Evolutionary conservation across 2,797 vertebrate genomes (phyloP).

Genomic region (Trachurus trachurus): DNA sequence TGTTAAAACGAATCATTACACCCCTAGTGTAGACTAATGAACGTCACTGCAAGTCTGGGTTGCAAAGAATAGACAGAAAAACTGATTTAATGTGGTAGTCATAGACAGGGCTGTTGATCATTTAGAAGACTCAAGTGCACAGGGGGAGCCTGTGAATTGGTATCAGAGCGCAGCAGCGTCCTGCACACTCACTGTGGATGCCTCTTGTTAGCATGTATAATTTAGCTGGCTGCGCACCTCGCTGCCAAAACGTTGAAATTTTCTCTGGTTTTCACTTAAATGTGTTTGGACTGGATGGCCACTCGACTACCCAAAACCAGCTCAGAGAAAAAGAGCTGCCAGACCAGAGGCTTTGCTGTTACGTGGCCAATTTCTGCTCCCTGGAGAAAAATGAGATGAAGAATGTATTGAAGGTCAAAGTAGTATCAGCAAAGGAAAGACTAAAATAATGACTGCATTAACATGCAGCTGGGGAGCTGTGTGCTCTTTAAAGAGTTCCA

Average conservation of each 20-base stretch:
- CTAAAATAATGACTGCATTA: slow-evolving; percentile 80
- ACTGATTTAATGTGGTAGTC: background rate
- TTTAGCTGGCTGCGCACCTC: slow-evolving; percentile 60
- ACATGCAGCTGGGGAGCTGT: slow-evolving; percentile 73
- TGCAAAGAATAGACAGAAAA: background rate
- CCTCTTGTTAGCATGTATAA: slow-evolving; percentile 68
- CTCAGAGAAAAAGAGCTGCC: slow-evolving; percentile 41
- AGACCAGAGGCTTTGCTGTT: slow-evolving; percentile 40
- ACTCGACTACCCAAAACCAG: slow-evolving; percentile 26
- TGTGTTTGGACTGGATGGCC: slow-evolving; percentile 44
- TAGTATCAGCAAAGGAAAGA: slow-evolving; percentile 66
- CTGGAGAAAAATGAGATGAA: slow-evolving; percentile 59
- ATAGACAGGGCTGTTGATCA: background rate
- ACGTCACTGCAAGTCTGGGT: slow-evolving; percentile 6
- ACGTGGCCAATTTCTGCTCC: slow-evolving; percentile 62
- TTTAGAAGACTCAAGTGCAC: slow-evolving; percentile 3
- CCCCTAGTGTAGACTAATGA: background rate
- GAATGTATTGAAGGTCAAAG: slow-evolving; percentile 79
- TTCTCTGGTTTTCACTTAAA: slow-evolving; percentile 60
- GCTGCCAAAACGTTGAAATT: slow-evolving; percentile 62
- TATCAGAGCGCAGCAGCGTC: slow-evolving; percentile 39
- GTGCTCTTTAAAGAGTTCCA: slow-evolving; percentile 72
- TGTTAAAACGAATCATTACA: too few species aligned
- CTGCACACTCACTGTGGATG: slow-evolving; percentile 15
- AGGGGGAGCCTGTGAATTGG: slow-evolving; percentile 15